Base-by-base conservation (phyloP, 2,797 vertebrate genomes). In the Benthosema pterotum region DNA sequence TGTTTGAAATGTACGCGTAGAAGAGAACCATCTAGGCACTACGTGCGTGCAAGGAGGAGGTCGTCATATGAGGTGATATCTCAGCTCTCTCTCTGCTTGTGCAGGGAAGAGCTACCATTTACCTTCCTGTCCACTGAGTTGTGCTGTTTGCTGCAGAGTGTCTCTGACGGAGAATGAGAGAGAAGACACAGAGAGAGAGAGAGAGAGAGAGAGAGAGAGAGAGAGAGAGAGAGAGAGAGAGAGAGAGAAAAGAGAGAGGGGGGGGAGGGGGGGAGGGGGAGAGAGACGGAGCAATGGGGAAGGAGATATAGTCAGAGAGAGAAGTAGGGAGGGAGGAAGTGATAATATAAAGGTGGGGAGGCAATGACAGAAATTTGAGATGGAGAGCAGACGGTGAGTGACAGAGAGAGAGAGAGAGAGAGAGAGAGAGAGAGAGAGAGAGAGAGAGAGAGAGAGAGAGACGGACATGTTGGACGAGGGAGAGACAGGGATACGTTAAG, bases 11-110 rank as follows among this genome's bases (percentile, higher is more conserved):
- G 2, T 38, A 7, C 32, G 11, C 3, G 32, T 38, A 9, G 32
- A 38, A 38, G 3, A 38, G 32, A 38, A 38, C 32, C 32, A n/a
- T n/a, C n/a, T n/a, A 38, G 32, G 32, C 32, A 38, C 32, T 25
- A 25, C 1, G 32, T 38, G 48, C 50, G 80, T 64, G 59, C 2
- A 38, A 7, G 3, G 45, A 58, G 2, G 42, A 58, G 32, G 53
- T 65, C 64, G 2, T 49, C 47, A 15, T 32, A 32, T 38, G 28
- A 38, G 32, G 32, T 7, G 9, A 0, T 0, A 15, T 57, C 74
- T 73, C 57, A 73, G 76, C 73, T 75, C 78, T 79, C 73, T 75
- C 78, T 79, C 66, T 68, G 48, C 47, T 17, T 38, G 32, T 38
- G 16, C 16, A 50, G 16, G 5, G 15, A 17, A 16, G 5, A 49